These are phyloP conservation scores for Pyrgus malvae DNA, from an alignment of 2,888 invertebrate species.

Conservation along the genomic window DNA sequence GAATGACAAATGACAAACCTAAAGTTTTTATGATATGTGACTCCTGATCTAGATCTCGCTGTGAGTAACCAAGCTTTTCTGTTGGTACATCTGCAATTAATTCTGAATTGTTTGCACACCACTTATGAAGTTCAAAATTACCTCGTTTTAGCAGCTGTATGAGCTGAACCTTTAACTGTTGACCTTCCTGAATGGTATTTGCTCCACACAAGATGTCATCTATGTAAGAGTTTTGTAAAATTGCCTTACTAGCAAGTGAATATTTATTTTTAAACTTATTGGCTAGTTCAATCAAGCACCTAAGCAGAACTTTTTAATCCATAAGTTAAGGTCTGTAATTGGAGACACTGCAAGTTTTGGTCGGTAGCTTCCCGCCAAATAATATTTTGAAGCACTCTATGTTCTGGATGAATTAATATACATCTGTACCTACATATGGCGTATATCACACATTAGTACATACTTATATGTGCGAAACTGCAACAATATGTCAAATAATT, in stretches of 20 bases:
- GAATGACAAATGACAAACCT: neutral
- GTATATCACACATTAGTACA: constrained; percentile 14
- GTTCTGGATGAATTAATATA: neutral
- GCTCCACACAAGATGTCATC: constrained; percentile 4
- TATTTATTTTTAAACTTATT: neutral
- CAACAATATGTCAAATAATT: constrained; percentile 16
- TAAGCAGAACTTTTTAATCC: constrained; percentile 24
- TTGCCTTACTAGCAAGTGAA: neutral
- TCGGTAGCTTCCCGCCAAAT: constrained; percentile 14
- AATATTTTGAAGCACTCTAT: constrained; percentile 12
- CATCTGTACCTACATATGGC: constrained; percentile 23
- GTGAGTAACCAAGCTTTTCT: neutral
- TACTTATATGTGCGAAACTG: constrained; percentile 10
- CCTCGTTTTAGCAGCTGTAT: neutral
- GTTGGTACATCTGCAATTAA: neutral
- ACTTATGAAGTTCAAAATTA: neutral
- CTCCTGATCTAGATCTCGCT: no score
- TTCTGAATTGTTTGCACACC: neutral
- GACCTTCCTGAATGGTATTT: no score
- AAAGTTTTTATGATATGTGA: neutral
- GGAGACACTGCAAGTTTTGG: constrained; percentile 7
- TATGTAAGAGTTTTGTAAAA: constrained; percentile 1
- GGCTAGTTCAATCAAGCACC: constrained; percentile 8
- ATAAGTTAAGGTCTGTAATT: constrained; percentile 26
- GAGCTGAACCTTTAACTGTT: neutral